Base-by-base conservation (phyloP, 2,797 vertebrate species). In the Muscicapa striata region DNA sequence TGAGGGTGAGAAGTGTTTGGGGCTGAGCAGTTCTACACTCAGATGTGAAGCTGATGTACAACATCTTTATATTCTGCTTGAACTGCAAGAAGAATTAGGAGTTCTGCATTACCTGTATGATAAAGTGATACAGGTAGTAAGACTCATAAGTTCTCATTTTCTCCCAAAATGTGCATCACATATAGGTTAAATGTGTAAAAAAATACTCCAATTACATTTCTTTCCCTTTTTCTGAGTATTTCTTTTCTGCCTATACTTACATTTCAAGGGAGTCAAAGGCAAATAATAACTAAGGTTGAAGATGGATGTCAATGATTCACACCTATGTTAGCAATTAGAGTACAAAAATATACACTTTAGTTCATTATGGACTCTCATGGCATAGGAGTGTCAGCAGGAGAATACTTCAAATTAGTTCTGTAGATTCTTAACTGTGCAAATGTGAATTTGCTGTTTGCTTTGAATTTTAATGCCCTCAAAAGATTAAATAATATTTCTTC, bases 401-500 rank as follows among this genome's bases (percentile, higher is more conserved):
- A 89, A 92, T 92, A 81, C 34, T 92, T 84, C 74, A 80, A 14
- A 70, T 85, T 89, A 89, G 36, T 93, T 93, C 63, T 72, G 54
- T 73, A 84, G 41, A 10, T 78, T 87, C 61, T 94, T 90, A 87
- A 73, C 75, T 58, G 67, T 81, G 64, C 46, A 89, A 81, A 86
- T 84, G 81, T 75, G 74, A 73, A 91, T 89, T 87, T 89, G 43
- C 19, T 95, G 66, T 93, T 97, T 90, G 85, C 57, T 90, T 90
- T 93, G 85, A 86, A 94, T 96, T 86, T 91, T 87, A 95, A 92
- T 93, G 48, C 15, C 24, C 43, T 40, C 2, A 0, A 63, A 93
- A 90, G 61, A 93, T 88, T 90, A 92, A 93, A 85, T 91, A 82
- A 94, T 90, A 86, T 64, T 90, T 95, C 73, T 93, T 74, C 40